Evolutionary conservation across 1,140 invertebrate genomes (phyloP).

Genomic region (Dysdera silvatica): DNA sequence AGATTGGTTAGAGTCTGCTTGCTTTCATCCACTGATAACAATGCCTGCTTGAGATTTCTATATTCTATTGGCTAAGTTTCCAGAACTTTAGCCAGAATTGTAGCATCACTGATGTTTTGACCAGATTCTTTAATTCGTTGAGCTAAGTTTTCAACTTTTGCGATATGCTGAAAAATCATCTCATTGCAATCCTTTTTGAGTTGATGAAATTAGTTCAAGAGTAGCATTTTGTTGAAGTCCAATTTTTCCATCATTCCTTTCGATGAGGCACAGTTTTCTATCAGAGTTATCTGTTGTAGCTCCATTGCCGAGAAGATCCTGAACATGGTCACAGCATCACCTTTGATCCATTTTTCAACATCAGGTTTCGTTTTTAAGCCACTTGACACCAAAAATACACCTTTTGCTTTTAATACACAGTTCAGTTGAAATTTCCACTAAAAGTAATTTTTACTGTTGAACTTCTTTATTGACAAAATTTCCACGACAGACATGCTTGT

Average conservation of each 20-base stretch:
- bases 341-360: not conserved
- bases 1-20: not conserved
- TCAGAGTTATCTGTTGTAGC: not conserved
- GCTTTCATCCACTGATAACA: not conserved
- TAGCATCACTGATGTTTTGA: not conserved
- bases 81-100: not conserved
- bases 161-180: not conserved
- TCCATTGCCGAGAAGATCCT: not conserved
- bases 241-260: not conserved
- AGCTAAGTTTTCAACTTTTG: not conserved
- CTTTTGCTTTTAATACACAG: slow-evolving; percentile 12
- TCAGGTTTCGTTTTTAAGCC: not conserved
- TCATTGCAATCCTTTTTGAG: not conserved
- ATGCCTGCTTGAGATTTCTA: slow-evolving; percentile 5
- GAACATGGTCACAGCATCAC: not conserved
- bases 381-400: not conserved
- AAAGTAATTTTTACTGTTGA: not conserved
- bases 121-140: not conserved
- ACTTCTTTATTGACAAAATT: not conserved
- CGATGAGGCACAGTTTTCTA: not conserved
- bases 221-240: slow-evolving; percentile 1
- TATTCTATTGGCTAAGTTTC: not conserved
- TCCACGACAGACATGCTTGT: not conserved
- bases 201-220: slow-evolving; percentile 1
- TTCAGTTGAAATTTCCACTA: slow-evolving; percentile 2